A percentile compares a stretch with the other conserved stretches of the same genome.
phyloP scores from a whole-genome alignment of 2,888 invertebrate genomes.

The Apodemia hepburni region DNA sequence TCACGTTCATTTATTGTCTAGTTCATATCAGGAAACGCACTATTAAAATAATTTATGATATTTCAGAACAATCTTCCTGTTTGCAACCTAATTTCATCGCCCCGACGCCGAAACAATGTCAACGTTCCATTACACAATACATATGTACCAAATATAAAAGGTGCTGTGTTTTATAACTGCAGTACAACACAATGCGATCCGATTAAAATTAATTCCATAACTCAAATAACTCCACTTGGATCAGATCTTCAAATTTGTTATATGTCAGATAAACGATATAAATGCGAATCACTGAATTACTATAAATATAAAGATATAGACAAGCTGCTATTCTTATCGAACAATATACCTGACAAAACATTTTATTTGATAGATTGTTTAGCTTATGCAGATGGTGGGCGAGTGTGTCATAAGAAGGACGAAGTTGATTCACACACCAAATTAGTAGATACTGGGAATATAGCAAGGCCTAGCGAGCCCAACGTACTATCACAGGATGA shows the following conservation, averaged over 20 bases:
- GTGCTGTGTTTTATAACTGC: conserved; percentile 50
- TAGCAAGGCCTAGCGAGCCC: conserved; percentile 51
- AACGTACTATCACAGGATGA: conserved; percentile 61
- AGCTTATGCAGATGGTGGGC: conserved; percentile 52
- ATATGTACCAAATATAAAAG: conserved; percentile 53
- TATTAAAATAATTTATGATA: conserved; percentile 13
- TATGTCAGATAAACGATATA: conserved; percentile 36
- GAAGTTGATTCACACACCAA: conserved; percentile 43
- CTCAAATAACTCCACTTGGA: conserved; percentile 46
- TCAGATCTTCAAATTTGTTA: conserved; percentile 49
- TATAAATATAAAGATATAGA: conserved; percentile 58
- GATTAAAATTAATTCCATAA: conserved; percentile 47
- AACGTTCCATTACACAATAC: conserved; percentile 58
- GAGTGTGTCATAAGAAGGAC: conserved; percentile 59
- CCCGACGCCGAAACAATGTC: conserved; percentile 38
- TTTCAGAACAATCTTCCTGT: conserved; percentile 50
- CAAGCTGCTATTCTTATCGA: conserved; percentile 54
- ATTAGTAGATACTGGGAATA: conserved; percentile 53
- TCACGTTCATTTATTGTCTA: neutral
- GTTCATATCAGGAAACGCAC: neutral
- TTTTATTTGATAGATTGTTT: conserved; percentile 66
- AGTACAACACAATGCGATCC: conserved; percentile 43
- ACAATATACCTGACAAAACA: conserved; percentile 47
- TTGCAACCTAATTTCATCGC: conserved; percentile 42
- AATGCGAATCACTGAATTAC: conserved; percentile 54